Percentiles rank a stretch among this genome's conserved stretches.
Conservation (phyloP, 2,888 invertebrate genomes). For the Cantharis rustica region DNA sequence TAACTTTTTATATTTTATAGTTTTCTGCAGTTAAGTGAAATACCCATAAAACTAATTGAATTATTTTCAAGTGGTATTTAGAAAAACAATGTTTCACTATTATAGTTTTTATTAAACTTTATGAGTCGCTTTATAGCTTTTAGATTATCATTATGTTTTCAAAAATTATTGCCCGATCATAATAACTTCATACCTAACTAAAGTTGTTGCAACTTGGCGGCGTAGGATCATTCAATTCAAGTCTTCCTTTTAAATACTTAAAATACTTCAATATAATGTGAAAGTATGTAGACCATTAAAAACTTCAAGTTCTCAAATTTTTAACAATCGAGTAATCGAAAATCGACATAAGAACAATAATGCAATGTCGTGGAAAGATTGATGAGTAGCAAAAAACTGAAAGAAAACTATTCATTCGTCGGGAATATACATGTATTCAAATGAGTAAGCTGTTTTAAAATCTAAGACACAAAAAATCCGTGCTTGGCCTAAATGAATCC, state of each 20-base stretch:
- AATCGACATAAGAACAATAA: constrained; percentile 23
- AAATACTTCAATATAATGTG: neutral
- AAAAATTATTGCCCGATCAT: neutral
- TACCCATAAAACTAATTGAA: neutral
- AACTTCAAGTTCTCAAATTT: constrained; percentile 6
- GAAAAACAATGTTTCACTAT: neutral
- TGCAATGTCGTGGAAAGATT: constrained; percentile 18
- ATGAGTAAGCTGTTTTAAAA: constrained; percentile 23
- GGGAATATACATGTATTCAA: constrained; percentile 22
- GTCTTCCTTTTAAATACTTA: neutral
- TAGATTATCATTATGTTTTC: neutral
- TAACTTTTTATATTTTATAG: neutral
- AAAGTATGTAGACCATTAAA: constrained; percentile 1
- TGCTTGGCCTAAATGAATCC: constrained; percentile 19
- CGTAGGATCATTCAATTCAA: neutral
- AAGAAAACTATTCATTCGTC: constrained; percentile 11
- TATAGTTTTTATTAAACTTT: neutral
- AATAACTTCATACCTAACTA: neutral
- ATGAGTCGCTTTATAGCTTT: neutral
- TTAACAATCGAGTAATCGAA: constrained; percentile 10
- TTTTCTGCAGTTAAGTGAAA: neutral
- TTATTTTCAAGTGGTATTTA: neutral
- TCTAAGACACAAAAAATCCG: constrained; percentile 3
- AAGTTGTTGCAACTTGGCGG: neutral
- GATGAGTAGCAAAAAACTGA: constrained; percentile 16